Conservation (phyloP, 2,888 invertebrate genomes). For the Mesochorus sp. region DNA sequence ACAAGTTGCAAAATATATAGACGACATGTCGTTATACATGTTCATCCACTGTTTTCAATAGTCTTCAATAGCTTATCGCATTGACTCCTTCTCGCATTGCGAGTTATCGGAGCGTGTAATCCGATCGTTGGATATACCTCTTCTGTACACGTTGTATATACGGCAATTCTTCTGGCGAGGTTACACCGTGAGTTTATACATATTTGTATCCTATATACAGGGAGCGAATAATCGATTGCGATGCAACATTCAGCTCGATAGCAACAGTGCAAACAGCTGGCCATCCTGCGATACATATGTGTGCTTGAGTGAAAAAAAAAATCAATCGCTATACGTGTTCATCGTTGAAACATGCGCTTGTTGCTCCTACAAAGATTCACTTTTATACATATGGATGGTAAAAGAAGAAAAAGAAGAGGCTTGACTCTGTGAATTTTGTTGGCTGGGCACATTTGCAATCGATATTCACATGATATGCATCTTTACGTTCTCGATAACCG, state of each 20-base stretch:
- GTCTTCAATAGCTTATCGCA: conserved; percentile 7
- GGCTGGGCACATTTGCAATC: no score
- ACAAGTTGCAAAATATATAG: background rate
- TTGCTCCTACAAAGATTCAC: background rate
- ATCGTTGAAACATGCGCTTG: conserved; percentile 28
- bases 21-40: background rate
- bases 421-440: no score
- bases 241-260: conserved; percentile 9
- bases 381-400: no score
- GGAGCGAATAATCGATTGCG: conserved; percentile 30
- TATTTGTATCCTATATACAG: conserved; percentile 16
- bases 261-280: conserved; percentile 25
- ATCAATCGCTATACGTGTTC: no score
- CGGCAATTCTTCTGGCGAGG: conserved; percentile 3
- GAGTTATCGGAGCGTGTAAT: conserved; percentile 44
- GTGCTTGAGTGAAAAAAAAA: conserved; percentile 6
- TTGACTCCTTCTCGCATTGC: conserved; percentile 7
- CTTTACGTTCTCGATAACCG: conserved; percentile 6
- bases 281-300: background rate
- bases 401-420: no score
- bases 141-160: conserved; percentile 11
- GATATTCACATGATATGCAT: background rate
- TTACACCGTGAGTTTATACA: conserved; percentile 14
- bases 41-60: conserved; percentile 15
- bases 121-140: conserved; percentile 35